Base-by-base conservation (phyloP, 23 tunicate species). In the Clavelina lepadiformis region DNA sequence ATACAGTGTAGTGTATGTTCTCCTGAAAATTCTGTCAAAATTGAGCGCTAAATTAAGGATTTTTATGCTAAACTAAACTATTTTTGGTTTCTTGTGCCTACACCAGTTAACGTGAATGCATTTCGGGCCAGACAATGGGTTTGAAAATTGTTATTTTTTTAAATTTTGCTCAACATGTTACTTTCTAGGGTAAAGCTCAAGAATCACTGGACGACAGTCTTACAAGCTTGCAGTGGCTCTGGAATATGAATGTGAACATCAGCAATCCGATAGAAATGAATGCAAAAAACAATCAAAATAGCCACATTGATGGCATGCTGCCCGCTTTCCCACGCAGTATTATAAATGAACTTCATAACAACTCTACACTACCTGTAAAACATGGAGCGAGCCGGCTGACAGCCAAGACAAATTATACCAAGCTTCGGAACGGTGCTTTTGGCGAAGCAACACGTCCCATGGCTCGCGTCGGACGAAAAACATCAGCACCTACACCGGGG, bases 191-290 rank as follows among this genome's bases (percentile, higher is more conserved):
- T 36, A 54, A 51, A 41, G 76, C 51, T 28, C 67, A 83, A 28
- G 97, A 81, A 0, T 27, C 56, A 5, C 68, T 89, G 32, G 97
- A 89, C 51, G 97, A 89, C 71, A 89, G 97, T 53, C 58, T 89
- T 71, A 89, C 97, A 0, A 89, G 68, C 50, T 37, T 89, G 46
- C 97, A 89, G 44, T 89, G 97, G 97, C 72, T 89, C 13, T 78
- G 86, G 79, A 89, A 89, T 33, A 46, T 89, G 13, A 89, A 89
- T 51, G 97, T 89, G 0, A 89, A 81, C 80, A 81, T 89, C 51
- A 74, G 54, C 34, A 74, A 75, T 59, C 82, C 82, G 0, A 33
- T 74, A 3, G 67, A 68, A 33, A 38, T 3, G 30, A 33, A 31
- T 22, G 4, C 46, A 38, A 58, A 72, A 38, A 21, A 58, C 34